Percentiles rank a stretch among this genome's conserved stretches.
phyloP scores from a whole-genome alignment of 2,797 vertebrate genomes.

The Dendrocincla tyrannina region DNA sequence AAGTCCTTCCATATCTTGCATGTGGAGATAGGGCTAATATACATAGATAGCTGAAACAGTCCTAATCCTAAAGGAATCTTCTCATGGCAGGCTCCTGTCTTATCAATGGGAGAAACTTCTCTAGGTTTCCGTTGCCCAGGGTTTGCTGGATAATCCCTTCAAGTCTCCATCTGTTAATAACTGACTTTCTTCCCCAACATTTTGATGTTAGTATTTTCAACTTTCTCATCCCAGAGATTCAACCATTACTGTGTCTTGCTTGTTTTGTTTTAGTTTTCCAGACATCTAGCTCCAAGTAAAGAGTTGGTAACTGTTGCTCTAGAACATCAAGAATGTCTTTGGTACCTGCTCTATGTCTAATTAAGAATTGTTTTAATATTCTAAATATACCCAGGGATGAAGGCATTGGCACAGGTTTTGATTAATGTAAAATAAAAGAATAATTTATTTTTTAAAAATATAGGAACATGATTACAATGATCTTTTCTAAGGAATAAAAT shows the following conservation, averaged over 20 bases:
- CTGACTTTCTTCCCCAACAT: too few relatives aligned
- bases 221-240: background rate
- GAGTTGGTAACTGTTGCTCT: background rate
- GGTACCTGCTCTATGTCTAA: background rate
- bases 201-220: background rate
- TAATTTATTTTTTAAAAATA: background rate
- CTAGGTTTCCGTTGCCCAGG: too few relatives aligned
- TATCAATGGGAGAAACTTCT: too few relatives aligned
- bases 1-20: too few relatives aligned
- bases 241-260: background rate
- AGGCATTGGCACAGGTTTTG: background rate
- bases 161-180: too few relatives aligned
- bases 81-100: too few relatives aligned
- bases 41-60: too few relatives aligned
- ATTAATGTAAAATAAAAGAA: background rate
- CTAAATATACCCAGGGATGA: background rate
- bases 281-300: background rate
- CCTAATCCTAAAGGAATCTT: too few relatives aligned
- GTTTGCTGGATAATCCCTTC: too few relatives aligned
- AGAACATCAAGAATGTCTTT: background rate
- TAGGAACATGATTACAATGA: background rate
- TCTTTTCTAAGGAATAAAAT: background rate
- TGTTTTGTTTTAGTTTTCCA: background rate
- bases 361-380: background rate
- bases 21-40: too few relatives aligned